A percentile compares a stretch with the other conserved stretches of the same genome.
phyloP scores from a whole-genome alignment of 35 echinoderm and acorn worm species.

The Chiridota heheva region DNA sequence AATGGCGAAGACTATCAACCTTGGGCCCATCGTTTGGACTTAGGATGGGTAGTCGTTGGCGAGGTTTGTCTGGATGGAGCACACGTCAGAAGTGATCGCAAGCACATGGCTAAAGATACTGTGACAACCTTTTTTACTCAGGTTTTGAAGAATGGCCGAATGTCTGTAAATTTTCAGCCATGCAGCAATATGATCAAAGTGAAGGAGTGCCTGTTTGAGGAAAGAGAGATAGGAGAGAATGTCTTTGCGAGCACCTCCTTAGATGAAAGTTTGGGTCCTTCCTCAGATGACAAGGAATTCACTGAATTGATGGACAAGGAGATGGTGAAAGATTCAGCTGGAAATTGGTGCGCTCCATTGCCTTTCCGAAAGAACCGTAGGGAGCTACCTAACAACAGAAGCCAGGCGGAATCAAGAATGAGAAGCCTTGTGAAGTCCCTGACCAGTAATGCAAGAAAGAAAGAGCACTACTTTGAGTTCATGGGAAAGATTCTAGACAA shows the following conservation, averaged over 20 bases:
- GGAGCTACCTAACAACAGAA: constrained; percentile 39
- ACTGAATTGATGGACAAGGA: constrained; percentile 31
- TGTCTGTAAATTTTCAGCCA: constrained; percentile 19
- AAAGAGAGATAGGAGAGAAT: constrained; percentile 25
- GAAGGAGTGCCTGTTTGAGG: neutral
- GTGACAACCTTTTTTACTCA: constrained; percentile 27
- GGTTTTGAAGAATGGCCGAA: constrained; percentile 28
- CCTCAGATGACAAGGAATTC: constrained; percentile 44
- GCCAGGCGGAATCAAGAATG: constrained; percentile 4
- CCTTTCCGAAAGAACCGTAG: constrained; percentile 41
- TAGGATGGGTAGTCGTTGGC: constrained; percentile 54
- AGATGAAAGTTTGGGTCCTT: constrained; percentile 27
- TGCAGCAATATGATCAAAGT: constrained; percentile 32
- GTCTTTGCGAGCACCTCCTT: constrained; percentile 16
- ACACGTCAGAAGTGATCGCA: constrained; percentile 21
- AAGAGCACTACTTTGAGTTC: constrained; percentile 49
- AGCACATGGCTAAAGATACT: neutral
- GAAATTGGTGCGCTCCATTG: constrained; percentile 45
- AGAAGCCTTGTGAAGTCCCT: constrained; percentile 7
- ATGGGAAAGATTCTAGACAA: constrained; percentile 53
- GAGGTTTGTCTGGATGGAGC: constrained; percentile 50
- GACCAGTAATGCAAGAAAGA: constrained; percentile 1
- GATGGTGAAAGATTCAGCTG: constrained; percentile 25
- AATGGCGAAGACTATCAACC: constrained; percentile 49
- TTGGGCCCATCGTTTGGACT: constrained; percentile 58